Base-by-base conservation (phyloP, 1,140 invertebrate genomes). In the Diploscapter pachys region DNA sequence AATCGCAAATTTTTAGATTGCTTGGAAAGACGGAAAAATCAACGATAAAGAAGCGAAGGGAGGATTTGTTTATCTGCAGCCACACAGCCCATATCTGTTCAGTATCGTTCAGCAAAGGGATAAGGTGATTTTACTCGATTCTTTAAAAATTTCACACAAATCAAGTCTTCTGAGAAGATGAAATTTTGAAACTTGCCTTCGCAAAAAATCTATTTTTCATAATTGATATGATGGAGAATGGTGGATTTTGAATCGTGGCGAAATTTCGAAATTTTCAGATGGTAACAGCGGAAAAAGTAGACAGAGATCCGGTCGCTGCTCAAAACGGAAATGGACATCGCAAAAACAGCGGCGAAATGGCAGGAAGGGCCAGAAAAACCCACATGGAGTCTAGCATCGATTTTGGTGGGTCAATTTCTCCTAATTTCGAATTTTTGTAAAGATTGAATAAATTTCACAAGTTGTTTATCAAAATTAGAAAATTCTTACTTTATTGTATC, bases 71-170 rank as follows among this genome's bases (percentile, higher is more conserved):
- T 9, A 62, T 9, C 63, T 81, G 3, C 5, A 57, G 3, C 70
- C 78, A n/a, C 71, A 80, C 63, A 72, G 70, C 4, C 81, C 81
- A 5, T 76, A 82, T 72, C 64, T 81, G 5, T 81, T 80, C 73
- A 68, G 67, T 50, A 66, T 80, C 4, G 72, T 81, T 5, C 63
- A 76, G 11, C 68, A 79, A 53, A 52, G 81, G 4, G 81, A 81
- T 48, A 74, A 74, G 67, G 78, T 80, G 56, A 72, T 65, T 65
- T 11, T 11, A 0, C 13, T 9, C 50, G 5, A 9, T 3, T 64
- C 2, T 11, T n/a, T 13, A 9, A 59, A 9, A 59, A 59, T 59
- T 59, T 56, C 61, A 50, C 52, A 63, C 65, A 64, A 63, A 54
- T 61, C 71, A 61, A 55, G 52, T 59, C 52, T 52, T 55, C 63